These are phyloP conservation scores for Mellilla xanthometata DNA, from an alignment of 2,888 invertebrate genomes.

Conservation along the genomic window DNA sequence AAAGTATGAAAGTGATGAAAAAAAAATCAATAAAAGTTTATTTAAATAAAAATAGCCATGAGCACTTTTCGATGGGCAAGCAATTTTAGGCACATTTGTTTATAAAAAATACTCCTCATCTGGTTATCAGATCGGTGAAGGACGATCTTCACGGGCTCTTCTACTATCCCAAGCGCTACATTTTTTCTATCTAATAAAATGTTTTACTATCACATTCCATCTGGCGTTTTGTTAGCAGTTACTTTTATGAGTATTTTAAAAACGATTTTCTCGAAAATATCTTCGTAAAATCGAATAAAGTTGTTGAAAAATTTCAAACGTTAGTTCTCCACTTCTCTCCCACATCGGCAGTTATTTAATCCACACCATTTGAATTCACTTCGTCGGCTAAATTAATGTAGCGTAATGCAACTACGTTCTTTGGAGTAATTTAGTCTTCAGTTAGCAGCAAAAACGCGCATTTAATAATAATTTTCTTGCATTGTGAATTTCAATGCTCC, in stretches of 20 bases:
- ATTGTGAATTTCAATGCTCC: not conserved
- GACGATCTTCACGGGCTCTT: no score
- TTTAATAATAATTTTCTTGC: not conserved
- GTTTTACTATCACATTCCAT: conserved; percentile 32
- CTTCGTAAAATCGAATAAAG: conserved; percentile 29
- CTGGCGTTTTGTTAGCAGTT: conserved; percentile 32
- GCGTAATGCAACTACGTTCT: conserved; percentile 7
- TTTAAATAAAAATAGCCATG: no score
- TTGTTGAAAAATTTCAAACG: conserved; percentile 27
- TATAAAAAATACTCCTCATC: no score
- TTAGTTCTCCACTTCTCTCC: conserved; percentile 26
- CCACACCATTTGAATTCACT: conserved; percentile 11
- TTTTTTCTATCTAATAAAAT: conserved; percentile 28
- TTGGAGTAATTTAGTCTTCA: conserved; percentile 2
- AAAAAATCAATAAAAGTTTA: no score
- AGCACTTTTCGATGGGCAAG: no score
- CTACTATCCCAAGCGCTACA: conserved; percentile 38
- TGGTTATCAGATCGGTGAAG: no score
- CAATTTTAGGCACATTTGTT: no score
- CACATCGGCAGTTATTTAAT: conserved; percentile 21
- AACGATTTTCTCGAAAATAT: conserved; percentile 21
- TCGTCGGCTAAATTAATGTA: conserved; percentile 10
- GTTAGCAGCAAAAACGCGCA: not conserved
- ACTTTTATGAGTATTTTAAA: conserved; percentile 27
- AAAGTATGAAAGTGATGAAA: no score